Conservation (phyloP, 2,888 invertebrate species). For the Dioctria rufipes region DNA sequence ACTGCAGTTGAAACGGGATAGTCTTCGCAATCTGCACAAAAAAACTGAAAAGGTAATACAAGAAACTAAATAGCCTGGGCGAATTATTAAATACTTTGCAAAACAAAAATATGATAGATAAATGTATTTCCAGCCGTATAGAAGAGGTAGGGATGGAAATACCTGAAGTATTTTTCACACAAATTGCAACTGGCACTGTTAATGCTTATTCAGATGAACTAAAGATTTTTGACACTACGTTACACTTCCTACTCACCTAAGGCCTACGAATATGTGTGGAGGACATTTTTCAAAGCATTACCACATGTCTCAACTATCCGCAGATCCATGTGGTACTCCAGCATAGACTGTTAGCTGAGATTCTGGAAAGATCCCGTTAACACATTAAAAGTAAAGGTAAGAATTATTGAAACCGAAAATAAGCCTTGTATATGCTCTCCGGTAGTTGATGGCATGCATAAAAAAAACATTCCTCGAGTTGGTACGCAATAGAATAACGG, state of each 20-base stretch:
- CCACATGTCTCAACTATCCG: neutral
- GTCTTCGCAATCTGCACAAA: too few relatives aligned
- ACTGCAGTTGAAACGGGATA: too few relatives aligned
- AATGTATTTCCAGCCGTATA: too few relatives aligned
- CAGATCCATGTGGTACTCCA: neutral
- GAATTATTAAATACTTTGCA: too few relatives aligned
- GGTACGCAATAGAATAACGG: neutral
- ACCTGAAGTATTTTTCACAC: neutral
- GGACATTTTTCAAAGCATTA: neutral
- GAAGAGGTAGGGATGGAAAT: neutral
- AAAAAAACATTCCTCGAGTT: neutral
- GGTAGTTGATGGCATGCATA: neutral
- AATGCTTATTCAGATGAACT: accelerated
- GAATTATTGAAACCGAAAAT: too few relatives aligned
- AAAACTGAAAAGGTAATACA: too few relatives aligned
- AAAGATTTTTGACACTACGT: neutral
- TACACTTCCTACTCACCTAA: neutral
- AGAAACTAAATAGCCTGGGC: too few relatives aligned
- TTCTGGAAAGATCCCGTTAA: neutral
- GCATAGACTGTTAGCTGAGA: neutral
- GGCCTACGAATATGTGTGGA: neutral
- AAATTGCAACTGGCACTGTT: accelerated
- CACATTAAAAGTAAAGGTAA: neutral
- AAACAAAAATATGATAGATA: too few relatives aligned
- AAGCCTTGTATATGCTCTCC: neutral